A percentile compares a stretch with the other conserved stretches of the same genome.
Evolutionary conservation across 2,888 invertebrate genomes (phyloP).

Genomic region (Bibio marci): DNA sequence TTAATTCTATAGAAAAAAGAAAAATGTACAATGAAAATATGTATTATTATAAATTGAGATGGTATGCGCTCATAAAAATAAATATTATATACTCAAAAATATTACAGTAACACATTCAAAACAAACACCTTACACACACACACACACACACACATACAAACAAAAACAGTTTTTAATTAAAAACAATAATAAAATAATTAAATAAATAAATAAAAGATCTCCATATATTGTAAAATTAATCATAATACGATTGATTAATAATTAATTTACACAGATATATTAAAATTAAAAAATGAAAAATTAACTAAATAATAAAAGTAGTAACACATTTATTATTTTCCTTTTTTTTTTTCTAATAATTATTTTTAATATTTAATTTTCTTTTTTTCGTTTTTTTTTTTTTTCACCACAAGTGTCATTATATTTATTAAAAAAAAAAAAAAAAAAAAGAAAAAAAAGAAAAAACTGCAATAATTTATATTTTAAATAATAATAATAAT

Average conservation of each 20-base stretch:
- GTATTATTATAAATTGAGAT: neutral
- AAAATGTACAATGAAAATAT: neutral
- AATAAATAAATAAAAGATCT: no score
- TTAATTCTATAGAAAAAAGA: neutral
- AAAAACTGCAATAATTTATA: neutral
- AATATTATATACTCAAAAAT: neutral
- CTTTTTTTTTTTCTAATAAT: no score
- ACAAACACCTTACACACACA: neutral
- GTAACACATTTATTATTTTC: no score
- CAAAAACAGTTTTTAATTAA: neutral
- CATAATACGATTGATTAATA: no score
- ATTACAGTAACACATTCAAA: neutral
- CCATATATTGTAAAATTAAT: no score
- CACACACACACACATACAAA: neutral
- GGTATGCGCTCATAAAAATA: neutral
- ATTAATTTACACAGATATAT: no score
- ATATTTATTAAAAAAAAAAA: slow-evolving; percentile 5
- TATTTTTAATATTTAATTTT: neutral
- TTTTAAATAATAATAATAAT: neutral
- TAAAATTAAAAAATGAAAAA: no score
- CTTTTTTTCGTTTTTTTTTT: neutral
- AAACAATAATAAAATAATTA: neutral
- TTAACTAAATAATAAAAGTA: neutral
- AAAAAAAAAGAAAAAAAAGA: neutral
- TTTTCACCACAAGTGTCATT: slow-evolving; percentile 18